A percentile compares a stretch with the other conserved stretches of the same genome.
Conservation (phyloP, 2,113 vertebrate genomes). For the Mormoops blainvillei region DNA sequence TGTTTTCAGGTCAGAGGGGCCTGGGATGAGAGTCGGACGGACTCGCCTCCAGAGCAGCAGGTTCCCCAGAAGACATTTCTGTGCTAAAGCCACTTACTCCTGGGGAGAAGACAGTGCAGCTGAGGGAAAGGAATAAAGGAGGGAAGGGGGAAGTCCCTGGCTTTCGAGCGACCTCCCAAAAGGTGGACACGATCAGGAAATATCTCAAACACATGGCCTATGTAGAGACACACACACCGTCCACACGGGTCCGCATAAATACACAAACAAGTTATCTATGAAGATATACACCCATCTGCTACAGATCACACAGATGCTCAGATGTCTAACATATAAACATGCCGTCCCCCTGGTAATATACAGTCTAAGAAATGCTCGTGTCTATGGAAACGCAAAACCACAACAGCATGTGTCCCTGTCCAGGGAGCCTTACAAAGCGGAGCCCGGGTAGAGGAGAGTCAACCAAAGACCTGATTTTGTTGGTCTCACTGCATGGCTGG, state of each 20-base stretch:
- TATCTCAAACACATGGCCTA: background rate
- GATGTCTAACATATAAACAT: background rate
- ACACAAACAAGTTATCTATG: background rate
- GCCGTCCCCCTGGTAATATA: background rate
- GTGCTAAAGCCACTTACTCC: background rate
- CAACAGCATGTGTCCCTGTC: accelerated
- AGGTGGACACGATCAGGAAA: background rate
- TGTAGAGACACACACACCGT: background rate
- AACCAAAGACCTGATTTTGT: background rate
- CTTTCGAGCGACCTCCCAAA: constrained; percentile 33
- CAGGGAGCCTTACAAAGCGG: background rate
- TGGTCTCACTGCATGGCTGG: background rate
- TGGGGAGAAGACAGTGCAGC: background rate
- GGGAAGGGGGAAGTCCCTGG: background rate
- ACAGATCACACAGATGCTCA: background rate
- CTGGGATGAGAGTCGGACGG: background rate
- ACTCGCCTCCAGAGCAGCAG: background rate
- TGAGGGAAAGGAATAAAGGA: background rate
- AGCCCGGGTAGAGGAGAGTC: background rate
- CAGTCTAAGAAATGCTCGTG: background rate
- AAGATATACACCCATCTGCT: background rate
- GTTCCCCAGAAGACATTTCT: background rate
- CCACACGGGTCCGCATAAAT: background rate
- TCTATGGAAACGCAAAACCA: accelerated
- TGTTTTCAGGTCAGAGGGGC: background rate